Evolutionary conservation across 2,888 invertebrate species (phyloP).

Genomic region (Pinctada fucata): DNA sequence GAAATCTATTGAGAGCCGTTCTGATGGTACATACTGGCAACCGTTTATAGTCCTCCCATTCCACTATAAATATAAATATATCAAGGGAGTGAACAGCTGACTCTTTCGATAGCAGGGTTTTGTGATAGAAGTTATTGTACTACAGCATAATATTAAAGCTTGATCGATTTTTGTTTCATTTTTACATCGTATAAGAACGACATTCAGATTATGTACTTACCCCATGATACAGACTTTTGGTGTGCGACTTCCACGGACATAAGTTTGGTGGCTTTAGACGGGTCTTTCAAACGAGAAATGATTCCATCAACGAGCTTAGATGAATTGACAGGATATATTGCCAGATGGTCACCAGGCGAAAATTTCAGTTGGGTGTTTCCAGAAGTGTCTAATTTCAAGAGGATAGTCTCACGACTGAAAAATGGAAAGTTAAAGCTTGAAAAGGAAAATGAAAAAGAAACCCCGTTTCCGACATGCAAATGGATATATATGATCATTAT

Average conservation of each 20-base stretch:
- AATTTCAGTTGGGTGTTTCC: constrained; percentile 80
- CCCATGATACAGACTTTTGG: constrained; percentile 40
- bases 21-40: constrained; percentile 83
- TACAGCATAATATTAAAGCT: too few relatives aligned
- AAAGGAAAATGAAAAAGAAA: neutral
- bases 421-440: neutral
- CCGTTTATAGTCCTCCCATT: constrained; percentile 3
- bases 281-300: constrained; percentile 80
- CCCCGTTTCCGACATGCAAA: too few relatives aligned
- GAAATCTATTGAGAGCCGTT: constrained; percentile 86
- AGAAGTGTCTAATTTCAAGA: constrained; percentile 76
- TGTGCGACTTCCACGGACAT: constrained; percentile 59
- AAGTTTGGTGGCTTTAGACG: constrained; percentile 48
- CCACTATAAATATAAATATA: too few relatives aligned
- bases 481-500: too few relatives aligned
- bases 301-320: constrained; percentile 87
- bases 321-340: constrained; percentile 90
- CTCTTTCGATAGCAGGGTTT: too few relatives aligned
- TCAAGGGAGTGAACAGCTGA: too few relatives aligned
- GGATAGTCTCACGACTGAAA: constrained; percentile 80
- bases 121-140: too few relatives aligned
- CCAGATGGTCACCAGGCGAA: constrained; percentile 93
- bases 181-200: neutral
- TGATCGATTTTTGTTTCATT: neutral
- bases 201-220: neutral